Evolutionary conservation across 2,113 vertebrate species (phyloP).

Genomic region (Ictalurus furcatus): DNA sequence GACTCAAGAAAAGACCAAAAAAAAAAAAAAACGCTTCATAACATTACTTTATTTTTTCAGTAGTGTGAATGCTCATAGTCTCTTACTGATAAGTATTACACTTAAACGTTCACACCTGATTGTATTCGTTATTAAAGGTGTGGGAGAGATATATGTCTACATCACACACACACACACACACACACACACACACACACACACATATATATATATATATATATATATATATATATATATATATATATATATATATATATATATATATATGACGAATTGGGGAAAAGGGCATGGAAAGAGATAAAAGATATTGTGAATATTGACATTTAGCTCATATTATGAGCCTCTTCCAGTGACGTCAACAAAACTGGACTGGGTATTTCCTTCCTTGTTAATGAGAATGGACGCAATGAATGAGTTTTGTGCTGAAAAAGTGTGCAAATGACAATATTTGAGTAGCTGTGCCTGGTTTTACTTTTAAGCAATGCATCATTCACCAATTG

Average conservation of each 20-base stretch:
- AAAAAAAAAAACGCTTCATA: neutral
- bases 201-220: no score
- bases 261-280: no score
- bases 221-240: no score
- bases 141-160: neutral
- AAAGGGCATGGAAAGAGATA: neutral
- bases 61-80: neutral
- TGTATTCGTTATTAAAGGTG: neutral
- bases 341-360: neutral
- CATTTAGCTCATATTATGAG: neutral
- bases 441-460: neutral
- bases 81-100: neutral
- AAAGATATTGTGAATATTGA: neutral
- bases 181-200: no score
- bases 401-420: neutral
- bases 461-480: neutral
- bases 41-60: neutral
- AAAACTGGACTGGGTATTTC: neutral
- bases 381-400: neutral
- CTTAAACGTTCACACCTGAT: neutral
- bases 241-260: no score
- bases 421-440: neutral
- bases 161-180: no score
- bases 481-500: neutral
- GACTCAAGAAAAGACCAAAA: neutral